A percentile compares a stretch with the other conserved stretches of the same genome.
phyloP scores from a whole-genome alignment of 23 tunicate genomes.

The Clavelina lepadiformis region DNA sequence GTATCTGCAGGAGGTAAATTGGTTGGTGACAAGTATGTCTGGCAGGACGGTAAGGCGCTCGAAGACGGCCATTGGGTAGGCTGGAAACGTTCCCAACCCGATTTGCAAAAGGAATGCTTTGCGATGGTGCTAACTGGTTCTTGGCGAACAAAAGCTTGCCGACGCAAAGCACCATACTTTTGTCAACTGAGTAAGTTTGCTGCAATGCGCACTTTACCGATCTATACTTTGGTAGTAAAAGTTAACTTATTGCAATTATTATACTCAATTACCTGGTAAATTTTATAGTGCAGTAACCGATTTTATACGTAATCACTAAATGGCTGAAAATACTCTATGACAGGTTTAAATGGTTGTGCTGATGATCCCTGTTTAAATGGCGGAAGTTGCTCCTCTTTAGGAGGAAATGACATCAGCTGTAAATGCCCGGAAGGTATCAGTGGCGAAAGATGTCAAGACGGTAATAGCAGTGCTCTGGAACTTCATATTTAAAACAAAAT shows the following conservation, averaged over 20 bases:
- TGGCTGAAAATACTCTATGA: too few relatives aligned
- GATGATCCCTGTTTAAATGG: constrained; percentile 43
- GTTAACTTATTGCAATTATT: too few relatives aligned
- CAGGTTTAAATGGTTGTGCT: constrained; percentile 33
- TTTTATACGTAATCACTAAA: too few relatives aligned
- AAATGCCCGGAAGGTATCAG: constrained; percentile 23
- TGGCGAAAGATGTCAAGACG: constrained; percentile 25
- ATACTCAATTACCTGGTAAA: too few relatives aligned
- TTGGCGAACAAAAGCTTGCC: constrained; percentile 44
- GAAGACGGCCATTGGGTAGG: background rate
- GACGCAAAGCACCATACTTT: constrained; percentile 28
- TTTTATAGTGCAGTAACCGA: too few relatives aligned
- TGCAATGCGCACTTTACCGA: too few relatives aligned
- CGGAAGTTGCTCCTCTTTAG: constrained; percentile 19
- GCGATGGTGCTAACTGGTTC: constrained; percentile 34
- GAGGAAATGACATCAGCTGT: constrained; percentile 15
- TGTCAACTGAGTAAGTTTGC: constrained; percentile 36
- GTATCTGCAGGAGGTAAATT: constrained; percentile 16
- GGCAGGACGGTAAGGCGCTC: constrained; percentile 22
- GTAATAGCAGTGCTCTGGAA: background rate
- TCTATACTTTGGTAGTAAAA: too few relatives aligned
- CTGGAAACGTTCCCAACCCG: constrained; percentile 38
- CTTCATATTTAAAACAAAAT: background rate
- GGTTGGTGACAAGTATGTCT: constrained; percentile 4
- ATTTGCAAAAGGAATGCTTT: constrained; percentile 4